These are phyloP conservation scores for Eledona agricola DNA, from an alignment of 2,888 invertebrate species.

Conservation along the genomic window DNA sequence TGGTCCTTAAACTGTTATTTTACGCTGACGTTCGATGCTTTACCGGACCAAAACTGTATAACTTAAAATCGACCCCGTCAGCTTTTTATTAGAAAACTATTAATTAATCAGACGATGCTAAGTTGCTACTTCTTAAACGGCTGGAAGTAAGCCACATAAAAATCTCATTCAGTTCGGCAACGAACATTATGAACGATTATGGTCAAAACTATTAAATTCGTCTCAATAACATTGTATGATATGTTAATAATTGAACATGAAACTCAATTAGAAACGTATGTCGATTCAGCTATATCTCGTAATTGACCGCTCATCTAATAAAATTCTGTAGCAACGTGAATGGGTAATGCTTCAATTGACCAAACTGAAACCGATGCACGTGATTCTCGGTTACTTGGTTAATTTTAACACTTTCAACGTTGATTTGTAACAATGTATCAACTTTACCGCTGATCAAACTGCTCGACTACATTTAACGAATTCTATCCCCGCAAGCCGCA, in stretches of 20 bases:
- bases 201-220: slow-evolving; percentile 29
- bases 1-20: slow-evolving; percentile 52
- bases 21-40: slow-evolving; percentile 48
- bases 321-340: slow-evolving; percentile 30
- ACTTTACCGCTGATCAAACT: slow-evolving; percentile 33
- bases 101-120: slow-evolving; percentile 21
- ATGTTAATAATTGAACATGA: slow-evolving; percentile 26
- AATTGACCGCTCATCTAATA: slow-evolving; percentile 33
- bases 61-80: slow-evolving; percentile 35
- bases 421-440: slow-evolving; percentile 40
- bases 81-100: slow-evolving; percentile 22
- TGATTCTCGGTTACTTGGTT: slow-evolving; percentile 39
- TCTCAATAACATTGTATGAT: slow-evolving; percentile 28
- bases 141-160: background rate
- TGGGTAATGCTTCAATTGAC: slow-evolving; percentile 38
- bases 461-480: slow-evolving; percentile 13
- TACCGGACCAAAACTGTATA: slow-evolving; percentile 41
- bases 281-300: slow-evolving; percentile 26
- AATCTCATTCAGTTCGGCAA: slow-evolving; percentile 12
- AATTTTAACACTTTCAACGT: slow-evolving; percentile 37
- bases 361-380: slow-evolving; percentile 37
- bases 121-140: background rate
- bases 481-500: slow-evolving; percentile 1
- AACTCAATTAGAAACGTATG: slow-evolving; percentile 28
- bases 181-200: slow-evolving; percentile 14